Conservation (phyloP, 2,888 invertebrate genomes). For the Lypha dubia region DNA sequence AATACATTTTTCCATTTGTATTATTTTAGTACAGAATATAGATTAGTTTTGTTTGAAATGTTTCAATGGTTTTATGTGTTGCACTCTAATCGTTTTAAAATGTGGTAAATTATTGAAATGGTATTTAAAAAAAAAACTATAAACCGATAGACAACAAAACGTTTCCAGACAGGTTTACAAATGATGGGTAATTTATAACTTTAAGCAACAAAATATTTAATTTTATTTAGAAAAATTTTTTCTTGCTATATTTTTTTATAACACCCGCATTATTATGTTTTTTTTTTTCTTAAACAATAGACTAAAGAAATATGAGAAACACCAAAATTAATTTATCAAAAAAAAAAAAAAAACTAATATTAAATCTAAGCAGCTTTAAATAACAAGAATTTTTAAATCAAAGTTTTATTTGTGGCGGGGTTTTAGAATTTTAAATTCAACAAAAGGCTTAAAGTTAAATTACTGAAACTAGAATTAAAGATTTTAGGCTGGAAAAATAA, state of each 20-base stretch:
- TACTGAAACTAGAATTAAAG: not conserved
- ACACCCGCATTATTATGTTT: conserved; percentile 53
- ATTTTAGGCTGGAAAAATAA: not conserved
- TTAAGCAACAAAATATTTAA: conserved; percentile 17
- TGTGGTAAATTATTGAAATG: not conserved
- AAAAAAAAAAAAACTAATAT: not conserved
- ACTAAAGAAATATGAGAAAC: not conserved
- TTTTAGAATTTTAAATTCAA: not conserved
- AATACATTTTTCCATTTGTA: not conserved
- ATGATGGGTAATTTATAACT: conserved; percentile 57
- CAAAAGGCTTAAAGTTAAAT: not conserved
- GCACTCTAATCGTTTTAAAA: conserved; percentile 13
- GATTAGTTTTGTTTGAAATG: not conserved
- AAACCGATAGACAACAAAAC: not conserved
- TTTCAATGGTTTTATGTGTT: not conserved
- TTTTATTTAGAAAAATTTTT: not conserved
- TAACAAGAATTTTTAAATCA: not conserved
- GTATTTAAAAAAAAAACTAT: conserved; percentile 4
- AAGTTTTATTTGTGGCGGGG: not conserved
- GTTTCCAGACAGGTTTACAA: conserved; percentile 45
- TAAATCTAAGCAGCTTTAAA: conserved; percentile 24
- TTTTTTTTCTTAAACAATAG: not conserved
- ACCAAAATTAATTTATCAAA: conserved; percentile 57
- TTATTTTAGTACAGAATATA: not conserved
- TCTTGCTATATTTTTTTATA: not conserved